These are phyloP conservation scores for Acrobasis repandana DNA, from an alignment of 2,888 invertebrate species.

Conservation along the genomic window DNA sequence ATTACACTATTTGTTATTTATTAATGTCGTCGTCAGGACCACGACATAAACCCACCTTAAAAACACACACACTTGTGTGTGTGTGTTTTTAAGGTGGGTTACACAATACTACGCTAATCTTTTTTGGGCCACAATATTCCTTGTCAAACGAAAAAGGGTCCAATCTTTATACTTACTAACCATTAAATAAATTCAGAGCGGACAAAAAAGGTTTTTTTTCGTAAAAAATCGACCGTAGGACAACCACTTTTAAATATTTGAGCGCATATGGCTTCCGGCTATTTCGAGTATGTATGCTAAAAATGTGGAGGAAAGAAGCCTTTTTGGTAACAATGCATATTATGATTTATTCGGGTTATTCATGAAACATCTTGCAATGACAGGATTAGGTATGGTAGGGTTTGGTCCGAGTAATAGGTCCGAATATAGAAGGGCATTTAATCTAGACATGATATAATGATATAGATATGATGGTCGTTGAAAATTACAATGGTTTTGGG, in stretches of 20 bases:
- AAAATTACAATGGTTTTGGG: constrained; percentile 30
- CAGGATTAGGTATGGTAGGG: constrained; percentile 36
- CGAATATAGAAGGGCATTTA: constrained; percentile 34
- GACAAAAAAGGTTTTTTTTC: constrained; percentile 44
- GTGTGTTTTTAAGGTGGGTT: too few species aligned
- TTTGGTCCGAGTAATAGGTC: constrained; percentile 37
- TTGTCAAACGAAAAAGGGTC: constrained; percentile 74
- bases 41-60: constrained; percentile 59
- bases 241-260: constrained; percentile 79
- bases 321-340: constrained; percentile 57
- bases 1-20: constrained; percentile 74
- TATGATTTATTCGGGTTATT: constrained; percentile 54
- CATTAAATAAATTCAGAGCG: constrained; percentile 76
- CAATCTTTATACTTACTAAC: constrained; percentile 73
- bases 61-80: too few species aligned
- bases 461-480: constrained; percentile 47
- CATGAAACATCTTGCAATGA: constrained; percentile 31
- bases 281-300: constrained; percentile 79
- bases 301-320: constrained; percentile 50
- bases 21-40: constrained; percentile 70
- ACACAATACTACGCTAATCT: constrained; percentile 77
- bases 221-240: constrained; percentile 65
- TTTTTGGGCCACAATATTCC: constrained; percentile 62
- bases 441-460: constrained; percentile 45
- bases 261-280: constrained; percentile 81